Conservation (phyloP, 2,113 vertebrate genomes). For the Phylloscopus whistleri region DNA sequence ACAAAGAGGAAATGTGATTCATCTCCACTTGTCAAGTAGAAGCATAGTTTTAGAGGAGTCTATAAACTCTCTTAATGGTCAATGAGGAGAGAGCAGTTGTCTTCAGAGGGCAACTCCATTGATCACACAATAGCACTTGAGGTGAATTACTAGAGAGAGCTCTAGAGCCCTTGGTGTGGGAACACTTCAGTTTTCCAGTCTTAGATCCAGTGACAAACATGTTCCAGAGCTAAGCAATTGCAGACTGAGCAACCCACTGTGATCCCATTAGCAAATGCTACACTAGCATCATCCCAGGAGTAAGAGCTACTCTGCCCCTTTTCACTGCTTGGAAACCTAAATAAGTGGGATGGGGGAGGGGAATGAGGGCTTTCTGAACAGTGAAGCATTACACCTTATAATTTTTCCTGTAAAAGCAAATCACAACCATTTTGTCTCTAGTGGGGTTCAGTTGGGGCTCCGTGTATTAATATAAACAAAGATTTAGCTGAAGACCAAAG, state of each 20-base stretch:
- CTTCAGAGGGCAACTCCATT: background rate
- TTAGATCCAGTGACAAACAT: background rate
- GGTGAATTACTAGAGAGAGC: background rate
- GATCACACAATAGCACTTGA: background rate
- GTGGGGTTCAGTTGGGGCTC: background rate
- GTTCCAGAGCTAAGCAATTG: background rate
- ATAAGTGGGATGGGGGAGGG: too few species aligned
- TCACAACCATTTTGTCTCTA: background rate
- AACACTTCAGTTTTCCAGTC: background rate
- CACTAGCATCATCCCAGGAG: background rate
- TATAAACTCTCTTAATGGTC: background rate
- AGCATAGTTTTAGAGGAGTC: background rate
- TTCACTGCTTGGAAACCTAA: background rate
- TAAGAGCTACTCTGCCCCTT: background rate
- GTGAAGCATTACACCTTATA: background rate
- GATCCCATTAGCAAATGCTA: background rate
- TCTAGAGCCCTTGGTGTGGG: background rate
- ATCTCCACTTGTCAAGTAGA: background rate
- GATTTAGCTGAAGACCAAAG: background rate
- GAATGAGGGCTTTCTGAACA: rapidly evolving
- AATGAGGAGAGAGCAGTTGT: background rate
- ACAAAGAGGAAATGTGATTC: background rate
- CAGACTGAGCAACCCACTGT: background rate
- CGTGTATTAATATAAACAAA: background rate
- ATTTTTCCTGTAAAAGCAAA: background rate